These are phyloP conservation scores for Sapayoa aenigma DNA, from an alignment of 2,113 vertebrate genomes.

Conservation along the genomic window DNA sequence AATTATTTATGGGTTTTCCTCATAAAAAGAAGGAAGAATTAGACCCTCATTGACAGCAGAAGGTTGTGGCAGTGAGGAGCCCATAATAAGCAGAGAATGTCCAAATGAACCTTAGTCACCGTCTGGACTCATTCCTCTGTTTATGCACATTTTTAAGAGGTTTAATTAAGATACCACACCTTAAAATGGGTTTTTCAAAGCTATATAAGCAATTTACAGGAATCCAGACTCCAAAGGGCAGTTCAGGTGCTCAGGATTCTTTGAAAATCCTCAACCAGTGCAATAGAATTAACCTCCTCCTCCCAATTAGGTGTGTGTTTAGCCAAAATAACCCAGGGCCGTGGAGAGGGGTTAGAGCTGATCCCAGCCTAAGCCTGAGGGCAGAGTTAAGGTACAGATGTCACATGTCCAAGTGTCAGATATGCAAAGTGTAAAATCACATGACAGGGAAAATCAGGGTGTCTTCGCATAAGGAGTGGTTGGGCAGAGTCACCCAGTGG, in stretches of 20 bases:
- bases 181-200: constrained; percentile 1
- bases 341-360: background rate
- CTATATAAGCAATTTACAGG: background rate
- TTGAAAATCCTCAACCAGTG: background rate
- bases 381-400: background rate
- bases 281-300: background rate
- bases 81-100: background rate
- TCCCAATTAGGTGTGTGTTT: background rate
- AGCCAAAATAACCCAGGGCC: background rate
- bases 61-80: background rate
- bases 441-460: background rate
- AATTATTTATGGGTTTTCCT: background rate
- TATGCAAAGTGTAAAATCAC: background rate
- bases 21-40: background rate
- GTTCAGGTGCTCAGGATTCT: background rate
- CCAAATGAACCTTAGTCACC: background rate
- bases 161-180: background rate
- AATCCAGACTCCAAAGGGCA: background rate
- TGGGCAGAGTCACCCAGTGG: background rate
- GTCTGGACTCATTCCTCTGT: background rate
- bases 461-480: background rate
- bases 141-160: background rate
- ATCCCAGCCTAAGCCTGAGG: background rate
- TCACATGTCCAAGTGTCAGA: background rate
- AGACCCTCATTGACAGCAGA: background rate